Evolutionary conservation across 1,140 invertebrate species (phyloP), one percentile per base, ranked within the genome.

Genomic region (Drosophila micromelanica): DNA sequence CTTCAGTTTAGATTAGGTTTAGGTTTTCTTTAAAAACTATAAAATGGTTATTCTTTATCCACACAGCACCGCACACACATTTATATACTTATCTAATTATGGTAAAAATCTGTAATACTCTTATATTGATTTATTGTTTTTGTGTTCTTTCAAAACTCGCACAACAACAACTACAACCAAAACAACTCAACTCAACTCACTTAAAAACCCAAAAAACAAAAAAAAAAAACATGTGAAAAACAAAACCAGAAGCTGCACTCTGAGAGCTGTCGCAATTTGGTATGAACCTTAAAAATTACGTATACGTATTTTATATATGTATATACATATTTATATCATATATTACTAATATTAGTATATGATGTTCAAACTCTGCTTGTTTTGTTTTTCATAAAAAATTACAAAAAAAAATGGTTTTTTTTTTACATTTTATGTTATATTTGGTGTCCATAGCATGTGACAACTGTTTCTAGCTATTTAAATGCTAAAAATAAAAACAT

Each of bases 231-330:
- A 68, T 52, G 49, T 70, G 64, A 75, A 78, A 76, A 81, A 75
- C 52, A 82, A 82, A 90, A 91, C 80, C 77, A 91, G 90, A 89
- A 90, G 89, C 74, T 91, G 90, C 80, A 91, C 90, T 90, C 91
- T 84, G 91, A 92, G 81, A 92, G 91, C 80, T 92, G 91, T 92
- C 91, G 91, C 90, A 92, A 92, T 84, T 91, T 92, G 91, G 91
- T 92, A 92, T 92, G 91, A 73, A 84, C 79, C 80, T 72, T 72
- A 71, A 52, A 49, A 59, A 60, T 45, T 35, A 27, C 37, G 6
- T 57, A n/a, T 23, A 23, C 20, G 3, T n/a, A n/a, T n/a, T 23
- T 23, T 37, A 43, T 45, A 52, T 37, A 54, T 67, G 13, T 62
- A 30, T 51, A 57, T 57, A 43, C 52, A 52, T 49, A 64, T 69